phyloP scores from a whole-genome alignment of 2,113 vertebrate genomes.

The Sturnira hondurensis region DNA sequence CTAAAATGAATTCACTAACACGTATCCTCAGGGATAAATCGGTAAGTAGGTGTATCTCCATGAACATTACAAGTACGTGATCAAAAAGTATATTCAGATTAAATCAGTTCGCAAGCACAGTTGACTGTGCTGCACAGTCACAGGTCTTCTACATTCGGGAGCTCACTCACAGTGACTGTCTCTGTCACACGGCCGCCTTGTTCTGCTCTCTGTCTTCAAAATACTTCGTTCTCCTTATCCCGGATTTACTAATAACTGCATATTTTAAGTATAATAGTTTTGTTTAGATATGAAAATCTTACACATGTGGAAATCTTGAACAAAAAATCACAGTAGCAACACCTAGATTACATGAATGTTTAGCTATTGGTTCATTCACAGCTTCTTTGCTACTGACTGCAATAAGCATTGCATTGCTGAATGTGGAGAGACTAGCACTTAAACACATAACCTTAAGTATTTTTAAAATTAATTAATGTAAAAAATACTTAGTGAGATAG shows the following conservation, averaged over 20 bases:
- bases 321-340: neutral
- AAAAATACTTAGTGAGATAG: slow-evolving; percentile 33
- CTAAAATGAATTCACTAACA: neutral
- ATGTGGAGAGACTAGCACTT: neutral
- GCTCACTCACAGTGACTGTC: neutral
- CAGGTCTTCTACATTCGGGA: neutral
- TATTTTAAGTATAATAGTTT: neutral
- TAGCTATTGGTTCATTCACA: neutral
- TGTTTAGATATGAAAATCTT: neutral
- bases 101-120: neutral
- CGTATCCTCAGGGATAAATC: neutral
- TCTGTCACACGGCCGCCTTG: neutral
- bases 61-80: neutral
- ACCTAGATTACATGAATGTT: neutral
- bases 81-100: neutral
- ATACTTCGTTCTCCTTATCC: neutral
- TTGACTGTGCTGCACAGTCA: neutral
- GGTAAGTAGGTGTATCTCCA: neutral
- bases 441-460: slow-evolving; percentile 19
- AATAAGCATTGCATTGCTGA: neutral
- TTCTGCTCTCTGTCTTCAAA: neutral
- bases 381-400: neutral
- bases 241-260: neutral
- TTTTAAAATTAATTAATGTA: slow-evolving; percentile 56
- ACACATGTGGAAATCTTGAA: neutral